Percentiles rank a stretch among this genome's conserved stretches.
Evolutionary conservation across 2,113 vertebrate genomes (phyloP).

Genomic region (Spilogale gracilis): DNA sequence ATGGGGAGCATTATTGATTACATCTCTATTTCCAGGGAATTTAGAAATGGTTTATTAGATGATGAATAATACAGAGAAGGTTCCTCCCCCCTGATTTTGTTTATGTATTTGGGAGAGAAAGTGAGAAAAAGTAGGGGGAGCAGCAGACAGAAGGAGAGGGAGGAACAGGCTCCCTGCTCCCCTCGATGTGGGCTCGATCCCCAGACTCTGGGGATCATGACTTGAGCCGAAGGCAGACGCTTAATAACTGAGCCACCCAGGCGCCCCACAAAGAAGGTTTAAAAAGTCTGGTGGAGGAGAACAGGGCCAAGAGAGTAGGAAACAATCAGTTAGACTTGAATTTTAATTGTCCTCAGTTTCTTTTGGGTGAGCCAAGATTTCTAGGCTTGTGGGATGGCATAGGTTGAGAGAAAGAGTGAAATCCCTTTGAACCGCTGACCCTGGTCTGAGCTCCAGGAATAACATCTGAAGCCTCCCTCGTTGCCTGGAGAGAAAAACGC

Average conservation of each 20-base stretch:
- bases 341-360: neutral
- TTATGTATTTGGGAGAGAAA: no score
- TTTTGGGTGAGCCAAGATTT: neutral
- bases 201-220: no score
- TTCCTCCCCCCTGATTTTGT: neutral
- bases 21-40: neutral
- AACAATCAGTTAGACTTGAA: neutral
- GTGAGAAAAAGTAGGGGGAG: no score
- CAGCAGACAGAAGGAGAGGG: no score
- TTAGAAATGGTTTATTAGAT: neutral
- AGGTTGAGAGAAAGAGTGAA: neutral
- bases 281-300: neutral
- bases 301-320: neutral
- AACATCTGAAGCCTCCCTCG: neutral
- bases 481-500: constrained; percentile 22
- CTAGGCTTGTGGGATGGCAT: neutral
- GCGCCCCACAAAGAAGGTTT: neutral
- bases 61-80: neutral
- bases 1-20: neutral
- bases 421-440: neutral
- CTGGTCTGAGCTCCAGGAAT: neutral
- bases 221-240: no score
- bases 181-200: no score
- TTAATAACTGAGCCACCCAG: no score
- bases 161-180: no score